Conservation (phyloP, 2,888 invertebrate species). For the Sminthurinus aureus region DNA sequence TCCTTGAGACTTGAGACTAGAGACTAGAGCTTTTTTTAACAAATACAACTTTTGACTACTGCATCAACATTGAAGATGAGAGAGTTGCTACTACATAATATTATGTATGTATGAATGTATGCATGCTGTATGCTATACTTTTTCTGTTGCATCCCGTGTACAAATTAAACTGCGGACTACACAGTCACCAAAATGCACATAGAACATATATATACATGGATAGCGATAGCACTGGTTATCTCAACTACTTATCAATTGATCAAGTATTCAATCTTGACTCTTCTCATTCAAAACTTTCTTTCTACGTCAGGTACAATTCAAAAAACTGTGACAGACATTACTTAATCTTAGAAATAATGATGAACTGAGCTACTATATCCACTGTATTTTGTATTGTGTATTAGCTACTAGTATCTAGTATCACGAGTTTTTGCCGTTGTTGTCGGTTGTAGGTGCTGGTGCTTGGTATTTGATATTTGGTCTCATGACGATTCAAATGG, state of each 20-base stretch:
- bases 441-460: no score
- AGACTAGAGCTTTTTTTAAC: conserved; percentile 8
- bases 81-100: not conserved
- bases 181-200: no score
- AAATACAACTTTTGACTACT: not conserved
- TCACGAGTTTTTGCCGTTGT: no score
- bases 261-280: conserved; percentile 16
- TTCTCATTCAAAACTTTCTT: conserved; percentile 13
- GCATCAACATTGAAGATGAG: not conserved
- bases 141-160: not conserved
- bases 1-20: conserved; percentile 23
- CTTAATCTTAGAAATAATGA: not conserved
- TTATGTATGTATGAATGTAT: not conserved
- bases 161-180: not conserved
- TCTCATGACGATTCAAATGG: no score
- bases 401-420: no score
- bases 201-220: not conserved
- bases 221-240: no score
- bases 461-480: no score
- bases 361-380: not conserved
- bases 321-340: not conserved
- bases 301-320: not conserved
- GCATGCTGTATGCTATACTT: not conserved
- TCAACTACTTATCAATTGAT: not conserved
- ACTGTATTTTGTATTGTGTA: no score